A percentile compares a stretch with the other conserved stretches of the same genome.
These are phyloP conservation scores for Hippolais icterina DNA, from an alignment of 2,113 vertebrate species.

Conservation along the genomic window DNA sequence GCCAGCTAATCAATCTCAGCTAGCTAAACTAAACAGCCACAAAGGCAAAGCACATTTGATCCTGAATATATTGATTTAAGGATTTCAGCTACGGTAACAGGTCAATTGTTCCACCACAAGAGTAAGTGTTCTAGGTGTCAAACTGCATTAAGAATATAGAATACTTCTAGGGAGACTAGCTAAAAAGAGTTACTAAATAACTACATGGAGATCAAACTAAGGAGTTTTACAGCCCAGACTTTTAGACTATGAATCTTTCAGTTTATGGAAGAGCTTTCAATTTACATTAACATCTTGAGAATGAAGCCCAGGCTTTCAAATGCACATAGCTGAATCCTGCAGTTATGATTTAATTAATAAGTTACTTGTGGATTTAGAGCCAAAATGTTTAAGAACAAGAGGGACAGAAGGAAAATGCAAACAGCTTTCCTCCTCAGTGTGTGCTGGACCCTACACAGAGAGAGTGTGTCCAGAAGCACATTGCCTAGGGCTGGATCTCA, in stretches of 20 bases:
- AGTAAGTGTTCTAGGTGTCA: background rate
- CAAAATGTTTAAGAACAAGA: background rate
- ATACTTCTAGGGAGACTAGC: background rate
- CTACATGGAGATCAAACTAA: background rate
- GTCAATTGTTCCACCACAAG: background rate
- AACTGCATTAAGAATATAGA: background rate
- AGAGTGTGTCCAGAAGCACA: background rate
- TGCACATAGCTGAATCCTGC: background rate
- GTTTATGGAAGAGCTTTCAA: background rate
- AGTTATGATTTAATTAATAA: background rate
- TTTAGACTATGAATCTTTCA: background rate
- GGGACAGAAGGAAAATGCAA: background rate
- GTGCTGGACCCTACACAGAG: background rate
- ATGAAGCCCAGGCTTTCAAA: background rate
- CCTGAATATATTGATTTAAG: background rate
- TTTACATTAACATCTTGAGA: background rate
- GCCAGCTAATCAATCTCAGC: background rate
- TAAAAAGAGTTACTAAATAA: background rate
- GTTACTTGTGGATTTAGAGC: background rate
- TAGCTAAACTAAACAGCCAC: background rate
- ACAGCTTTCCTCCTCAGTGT: background rate
- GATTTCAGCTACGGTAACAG: constrained; percentile 14
- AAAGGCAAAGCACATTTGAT: background rate
- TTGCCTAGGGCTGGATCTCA: background rate
- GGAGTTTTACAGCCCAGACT: background rate